A percentile compares a stretch with the other conserved stretches of the same genome.
These are phyloP conservation scores for Corapipo altera DNA, from an alignment of 2,113 vertebrate genomes.

Conservation along the genomic window DNA sequence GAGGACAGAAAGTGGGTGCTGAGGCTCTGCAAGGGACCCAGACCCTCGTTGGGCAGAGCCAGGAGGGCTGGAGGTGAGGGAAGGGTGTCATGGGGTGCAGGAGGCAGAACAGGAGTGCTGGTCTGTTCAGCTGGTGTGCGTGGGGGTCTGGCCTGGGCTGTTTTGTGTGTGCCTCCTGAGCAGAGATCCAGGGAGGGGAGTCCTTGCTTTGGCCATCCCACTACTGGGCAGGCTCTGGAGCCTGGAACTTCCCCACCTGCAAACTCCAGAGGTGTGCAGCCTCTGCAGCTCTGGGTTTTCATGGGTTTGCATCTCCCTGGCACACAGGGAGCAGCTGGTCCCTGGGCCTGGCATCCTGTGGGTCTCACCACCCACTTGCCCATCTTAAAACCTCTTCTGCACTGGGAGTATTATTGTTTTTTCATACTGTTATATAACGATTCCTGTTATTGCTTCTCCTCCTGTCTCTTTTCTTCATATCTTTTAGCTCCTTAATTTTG, in stretches of 20 bases:
- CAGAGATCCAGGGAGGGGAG: background rate
- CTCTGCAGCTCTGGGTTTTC: background rate
- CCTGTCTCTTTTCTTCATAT: constrained; percentile 13
- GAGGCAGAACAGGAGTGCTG: background rate
- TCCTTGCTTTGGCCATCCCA: background rate
- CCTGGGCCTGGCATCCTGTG: background rate
- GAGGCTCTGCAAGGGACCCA: background rate
- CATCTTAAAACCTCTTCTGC: background rate
- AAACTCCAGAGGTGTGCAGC: background rate
- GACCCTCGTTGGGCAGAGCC: background rate
- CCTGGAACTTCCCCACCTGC: background rate
- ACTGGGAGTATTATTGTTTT: background rate
- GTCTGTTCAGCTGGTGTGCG: background rate
- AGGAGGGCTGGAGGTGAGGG: background rate
- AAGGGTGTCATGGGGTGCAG: rapidly evolving
- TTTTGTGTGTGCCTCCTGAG: rapidly evolving
- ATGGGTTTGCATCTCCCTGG: background rate
- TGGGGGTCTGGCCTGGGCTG: background rate
- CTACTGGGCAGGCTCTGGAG: background rate
- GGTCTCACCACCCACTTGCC: background rate
- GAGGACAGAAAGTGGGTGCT: background rate
- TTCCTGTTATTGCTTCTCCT: constrained; percentile 37
- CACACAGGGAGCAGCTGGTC: background rate
- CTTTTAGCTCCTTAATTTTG: constrained; percentile 34
- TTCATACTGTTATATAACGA: constrained; percentile 45